Conservation (phyloP, 1,140 invertebrate genomes). For the Lamellibrachia luymesi region DNA sequence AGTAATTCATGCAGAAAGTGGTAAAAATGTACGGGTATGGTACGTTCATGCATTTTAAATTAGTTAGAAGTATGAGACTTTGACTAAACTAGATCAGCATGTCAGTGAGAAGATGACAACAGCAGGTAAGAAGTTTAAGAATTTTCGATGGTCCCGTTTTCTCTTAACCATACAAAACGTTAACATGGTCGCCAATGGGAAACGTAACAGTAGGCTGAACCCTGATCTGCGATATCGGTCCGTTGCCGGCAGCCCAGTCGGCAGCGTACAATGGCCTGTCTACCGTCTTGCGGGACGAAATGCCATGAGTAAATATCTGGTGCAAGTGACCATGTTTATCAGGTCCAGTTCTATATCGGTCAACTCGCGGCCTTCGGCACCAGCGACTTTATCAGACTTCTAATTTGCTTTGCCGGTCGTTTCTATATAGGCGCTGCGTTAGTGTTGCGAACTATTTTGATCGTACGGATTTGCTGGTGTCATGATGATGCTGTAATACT, state of each 20-base stretch:
- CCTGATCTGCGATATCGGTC: background rate
- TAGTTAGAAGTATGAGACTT: too few species aligned
- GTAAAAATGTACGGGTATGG: too few species aligned
- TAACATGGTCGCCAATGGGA: too few species aligned
- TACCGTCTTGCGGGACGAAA: background rate
- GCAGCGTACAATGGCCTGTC: background rate
- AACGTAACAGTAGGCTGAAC: background rate
- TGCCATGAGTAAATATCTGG: background rate
- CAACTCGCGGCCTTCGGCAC: background rate
- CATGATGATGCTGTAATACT: too few species aligned
- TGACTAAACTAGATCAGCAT: too few species aligned
- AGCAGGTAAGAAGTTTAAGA: too few species aligned
- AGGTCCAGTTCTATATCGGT: background rate
- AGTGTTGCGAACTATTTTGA: background rate
- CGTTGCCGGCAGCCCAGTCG: background rate
- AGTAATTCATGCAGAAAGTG: too few species aligned
- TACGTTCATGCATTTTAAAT: too few species aligned
- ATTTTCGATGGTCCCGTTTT: too few species aligned
- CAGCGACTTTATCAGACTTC: background rate
- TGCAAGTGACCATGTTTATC: background rate
- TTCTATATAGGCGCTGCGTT: background rate
- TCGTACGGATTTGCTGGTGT: too few species aligned
- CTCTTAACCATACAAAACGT: too few species aligned
- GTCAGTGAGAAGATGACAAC: too few species aligned
- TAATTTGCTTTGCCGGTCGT: background rate